Percentiles rank a stretch among this genome's conserved stretches.
phyloP scores from a whole-genome alignment of 1,140 invertebrate genomes.

The Geopemphigus sp. region DNA sequence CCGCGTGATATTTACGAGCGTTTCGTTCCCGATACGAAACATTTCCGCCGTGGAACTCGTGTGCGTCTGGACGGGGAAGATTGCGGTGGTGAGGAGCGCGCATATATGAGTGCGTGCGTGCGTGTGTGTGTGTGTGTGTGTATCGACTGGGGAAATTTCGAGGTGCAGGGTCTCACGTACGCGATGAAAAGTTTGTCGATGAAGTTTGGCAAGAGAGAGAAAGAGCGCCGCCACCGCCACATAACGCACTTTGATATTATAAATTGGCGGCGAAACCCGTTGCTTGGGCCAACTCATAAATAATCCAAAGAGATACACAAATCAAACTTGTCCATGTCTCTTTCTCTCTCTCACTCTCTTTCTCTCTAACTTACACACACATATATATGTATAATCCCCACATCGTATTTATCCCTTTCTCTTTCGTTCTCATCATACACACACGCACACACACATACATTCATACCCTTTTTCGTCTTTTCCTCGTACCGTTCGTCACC shows the following conservation, averaged over 20 bases:
- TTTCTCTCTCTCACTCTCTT: not conserved
- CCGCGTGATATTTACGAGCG: not conserved
- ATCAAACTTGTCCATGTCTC: constrained; percentile 46
- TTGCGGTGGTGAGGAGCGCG: not conserved
- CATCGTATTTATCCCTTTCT: not conserved
- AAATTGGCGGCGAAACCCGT: constrained; percentile 48
- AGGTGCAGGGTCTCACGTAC: constrained; percentile 14
- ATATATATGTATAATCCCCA: not conserved
- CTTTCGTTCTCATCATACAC: not conserved
- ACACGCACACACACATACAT: not conserved
- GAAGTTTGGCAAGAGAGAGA: constrained; percentile 43
- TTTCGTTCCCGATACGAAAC: not conserved
- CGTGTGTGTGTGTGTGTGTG: not conserved
- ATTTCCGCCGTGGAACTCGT: not conserved
- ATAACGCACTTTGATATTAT: constrained; percentile 43
- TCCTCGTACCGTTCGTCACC: not conserved
- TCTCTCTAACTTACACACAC: not conserved
- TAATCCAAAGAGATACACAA: constrained; percentile 48
- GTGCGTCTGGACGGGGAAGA: not conserved
- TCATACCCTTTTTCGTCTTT: not conserved
- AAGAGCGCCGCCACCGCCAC: not conserved
- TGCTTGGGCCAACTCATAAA: constrained; percentile 47
- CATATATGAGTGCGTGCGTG: not conserved
- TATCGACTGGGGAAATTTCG: constrained; percentile 13
- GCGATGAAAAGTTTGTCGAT: constrained; percentile 48